Evolutionary conservation across 2,113 vertebrate genomes (phyloP).

Genomic region (Salvelinus fontinalis): DNA sequence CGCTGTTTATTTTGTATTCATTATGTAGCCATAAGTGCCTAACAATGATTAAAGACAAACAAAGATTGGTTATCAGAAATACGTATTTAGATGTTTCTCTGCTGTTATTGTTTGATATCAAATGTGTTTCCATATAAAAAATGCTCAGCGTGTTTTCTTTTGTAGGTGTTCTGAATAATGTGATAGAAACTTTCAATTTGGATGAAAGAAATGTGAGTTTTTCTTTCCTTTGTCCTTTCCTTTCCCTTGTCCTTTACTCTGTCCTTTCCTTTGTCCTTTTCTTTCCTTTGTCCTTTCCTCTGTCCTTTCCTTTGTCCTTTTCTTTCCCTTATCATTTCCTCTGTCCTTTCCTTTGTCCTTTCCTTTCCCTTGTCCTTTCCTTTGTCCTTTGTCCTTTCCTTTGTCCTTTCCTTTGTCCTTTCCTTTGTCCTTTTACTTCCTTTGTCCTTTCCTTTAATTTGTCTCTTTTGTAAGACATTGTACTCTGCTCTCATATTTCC

Average conservation of each 20-base stretch:
- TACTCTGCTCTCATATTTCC: not conserved
- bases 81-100: not conserved
- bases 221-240: too few relatives aligned
- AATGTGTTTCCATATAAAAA: not conserved
- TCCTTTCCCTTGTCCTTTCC: not conserved
- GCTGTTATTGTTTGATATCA: not conserved
- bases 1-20: conserved; percentile 34
- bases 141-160: not conserved
- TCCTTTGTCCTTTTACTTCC: too few relatives aligned
- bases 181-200: conserved; percentile 12
- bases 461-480: not conserved
- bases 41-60: conserved; percentile 44
- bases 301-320: too few relatives aligned
- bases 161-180: not conserved
- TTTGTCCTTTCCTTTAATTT: not conserved
- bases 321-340: not conserved
- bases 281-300: too few relatives aligned
- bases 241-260: too few relatives aligned
- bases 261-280: too few relatives aligned
- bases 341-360: not conserved
- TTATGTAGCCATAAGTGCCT: conserved; percentile 76
- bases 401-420: not conserved
- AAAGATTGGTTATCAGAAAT: conserved; percentile 25
- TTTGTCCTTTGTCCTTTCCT: not conserved
- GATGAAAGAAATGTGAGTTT: not conserved